Conservation (phyloP, 2,888 invertebrate species). For the Synanthedon andrenaeformis region DNA sequence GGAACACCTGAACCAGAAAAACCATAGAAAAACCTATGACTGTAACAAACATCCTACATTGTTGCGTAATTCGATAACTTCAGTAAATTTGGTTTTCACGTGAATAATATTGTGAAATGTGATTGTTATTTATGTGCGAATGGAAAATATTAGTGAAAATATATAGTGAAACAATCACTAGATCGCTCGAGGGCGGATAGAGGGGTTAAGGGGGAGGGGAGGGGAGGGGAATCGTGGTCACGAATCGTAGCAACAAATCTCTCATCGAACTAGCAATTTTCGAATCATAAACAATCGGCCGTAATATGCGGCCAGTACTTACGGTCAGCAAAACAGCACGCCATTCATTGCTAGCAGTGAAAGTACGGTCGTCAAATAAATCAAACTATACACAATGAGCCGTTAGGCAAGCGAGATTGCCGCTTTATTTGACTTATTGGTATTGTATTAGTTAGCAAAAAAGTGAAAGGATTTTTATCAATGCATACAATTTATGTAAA, state of each 20-base stretch:
- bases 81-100: no score
- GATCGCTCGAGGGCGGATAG: background rate
- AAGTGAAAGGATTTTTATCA: conserved; percentile 5
- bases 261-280: conserved; percentile 19
- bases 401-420: conserved; percentile 42
- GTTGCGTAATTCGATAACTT: no score
- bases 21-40: no score
- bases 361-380: conserved; percentile 54
- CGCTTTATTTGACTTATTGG: conserved; percentile 49
- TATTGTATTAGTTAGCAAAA: conserved; percentile 19
- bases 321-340: background rate
- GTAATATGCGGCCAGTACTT: background rate
- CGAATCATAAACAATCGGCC: conserved; percentile 28
- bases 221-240: conserved; percentile 8
- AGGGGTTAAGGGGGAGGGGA: background rate
- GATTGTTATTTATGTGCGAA: no score
- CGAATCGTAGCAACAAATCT: conserved; percentile 18
- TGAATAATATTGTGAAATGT: no score
- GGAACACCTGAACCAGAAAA: background rate
- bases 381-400: conserved; percentile 42
- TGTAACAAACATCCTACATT: no score
- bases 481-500: background rate
- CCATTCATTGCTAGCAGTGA: conserved; percentile 22
- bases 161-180: background rate
- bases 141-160: no score